A percentile compares a stretch with the other conserved stretches of the same genome.
Evolutionary conservation across 2,888 invertebrate species (phyloP).

Genomic region (Caenorhabditis auriculariae): DNA sequence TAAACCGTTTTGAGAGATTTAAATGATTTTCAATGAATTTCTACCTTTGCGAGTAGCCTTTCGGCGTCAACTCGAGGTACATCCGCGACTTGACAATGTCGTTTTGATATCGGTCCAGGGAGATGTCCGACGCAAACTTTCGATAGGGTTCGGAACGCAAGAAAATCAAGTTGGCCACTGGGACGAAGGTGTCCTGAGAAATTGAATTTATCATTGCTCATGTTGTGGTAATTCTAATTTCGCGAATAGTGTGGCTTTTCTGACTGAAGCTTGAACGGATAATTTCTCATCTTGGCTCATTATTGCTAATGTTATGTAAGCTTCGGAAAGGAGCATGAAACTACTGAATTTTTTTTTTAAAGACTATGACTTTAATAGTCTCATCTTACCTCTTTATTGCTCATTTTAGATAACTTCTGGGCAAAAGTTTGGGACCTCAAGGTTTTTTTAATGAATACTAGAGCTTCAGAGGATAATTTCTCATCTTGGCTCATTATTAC

Average conservation of each 20-base stretch:
- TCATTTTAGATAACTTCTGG: too few species aligned
- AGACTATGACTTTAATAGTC: neutral
- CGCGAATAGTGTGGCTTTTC: neutral
- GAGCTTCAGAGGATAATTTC: too few species aligned
- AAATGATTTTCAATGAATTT: neutral
- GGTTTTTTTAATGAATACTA: too few species aligned
- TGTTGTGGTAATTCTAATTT: neutral
- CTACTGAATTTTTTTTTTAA: neutral
- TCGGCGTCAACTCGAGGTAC: constrained; percentile 60
- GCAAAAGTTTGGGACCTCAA: too few species aligned
- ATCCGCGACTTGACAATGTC: constrained; percentile 51
- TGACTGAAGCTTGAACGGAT: neutral
- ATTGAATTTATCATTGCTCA: too few species aligned
- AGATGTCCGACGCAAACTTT: constrained; percentile 54
- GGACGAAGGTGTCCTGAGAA: constrained; percentile 61
- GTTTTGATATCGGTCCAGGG: constrained; percentile 51
- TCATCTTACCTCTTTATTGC: too few species aligned
- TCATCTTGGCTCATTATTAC: too few species aligned
- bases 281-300: too few species aligned
- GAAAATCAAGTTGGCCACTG: constrained; percentile 61
- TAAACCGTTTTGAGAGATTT: neutral
- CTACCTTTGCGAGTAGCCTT: constrained; percentile 54
- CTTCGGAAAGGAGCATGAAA: neutral
- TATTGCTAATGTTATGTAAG: neutral
- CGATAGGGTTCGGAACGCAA: constrained; percentile 49